phyloP scores from a whole-genome alignment of 2,797 vertebrate species.

The Denticeps clupeoides region DNA sequence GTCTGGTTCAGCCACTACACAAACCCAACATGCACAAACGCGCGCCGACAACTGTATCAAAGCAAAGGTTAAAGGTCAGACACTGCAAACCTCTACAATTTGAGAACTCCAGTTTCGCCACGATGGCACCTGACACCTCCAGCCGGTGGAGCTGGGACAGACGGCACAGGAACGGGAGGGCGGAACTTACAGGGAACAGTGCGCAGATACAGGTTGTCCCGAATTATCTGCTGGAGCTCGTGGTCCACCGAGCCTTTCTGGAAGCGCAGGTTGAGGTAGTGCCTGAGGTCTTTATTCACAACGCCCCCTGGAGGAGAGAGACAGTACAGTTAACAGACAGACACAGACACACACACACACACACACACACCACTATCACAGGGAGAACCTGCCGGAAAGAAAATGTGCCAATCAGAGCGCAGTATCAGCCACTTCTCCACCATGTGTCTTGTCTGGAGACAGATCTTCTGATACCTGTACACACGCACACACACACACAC shows the following conservation, averaged over 20 bases:
- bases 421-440: not conserved
- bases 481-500: not conserved
- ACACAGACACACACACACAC: slow-evolving; percentile 6
- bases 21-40: no score
- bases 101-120: no score
- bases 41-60: no score
- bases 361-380: slow-evolving; percentile 25
- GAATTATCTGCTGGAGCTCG: slow-evolving; percentile 96
- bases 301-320: slow-evolving; percentile 71
- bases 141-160: no score
- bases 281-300: slow-evolving; percentile 94
- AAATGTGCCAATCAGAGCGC: not conserved
- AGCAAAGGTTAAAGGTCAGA: no score
- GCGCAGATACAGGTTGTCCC: slow-evolving; percentile 98
- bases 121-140: no score
- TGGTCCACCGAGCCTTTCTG: slow-evolving; percentile 97
- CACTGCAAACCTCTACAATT: no score
- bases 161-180: not conserved
- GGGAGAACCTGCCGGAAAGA: no score
- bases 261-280: slow-evolving; percentile 97
- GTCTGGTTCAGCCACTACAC: no score
- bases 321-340: not conserved
- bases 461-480: no score
- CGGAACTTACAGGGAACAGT: slow-evolving; percentile 90
- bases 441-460: no score